Evolutionary conservation across 2,888 invertebrate species (phyloP), one percentile per base, ranked within the genome.

Genomic region (Lepidocyrtoides sp.): DNA sequence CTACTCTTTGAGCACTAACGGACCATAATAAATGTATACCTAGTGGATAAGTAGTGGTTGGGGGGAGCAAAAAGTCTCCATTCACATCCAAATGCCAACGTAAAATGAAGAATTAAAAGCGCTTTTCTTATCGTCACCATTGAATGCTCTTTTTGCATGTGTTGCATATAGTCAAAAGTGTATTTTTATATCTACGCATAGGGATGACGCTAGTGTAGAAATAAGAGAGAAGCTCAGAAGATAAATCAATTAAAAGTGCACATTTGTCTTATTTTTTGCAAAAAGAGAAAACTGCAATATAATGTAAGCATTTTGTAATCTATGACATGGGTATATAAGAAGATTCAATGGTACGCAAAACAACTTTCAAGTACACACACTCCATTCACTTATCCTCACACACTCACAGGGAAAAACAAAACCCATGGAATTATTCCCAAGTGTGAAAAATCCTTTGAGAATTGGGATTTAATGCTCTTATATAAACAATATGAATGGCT

Each of bases 241-340:
- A 86, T 86, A 86, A 86, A 86, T 86, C 86, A 86, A 86, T 86
- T 86, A 86, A 86, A 86, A 86, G 77, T 77, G 77, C 86, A 77
- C 72, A 75, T 72, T 54, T n/a, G 29, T 32, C 54, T 44, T 44
- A 51, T 57, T 57, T 63, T 63, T 29, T 54, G 54, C 54, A 75
- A 48, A 72, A 32, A 32, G 66, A 17, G 29, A 26, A 51, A 51
- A 79, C 32, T 54, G 79, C 51, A 32, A 79, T 12, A n/a, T 69
- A 41, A n/a, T 2, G 8, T 48, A 0, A 10, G 2, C 75, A 26
- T 44, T 48, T 1, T 23, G 3, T 75, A 23, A 5, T 72, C 1
- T 41, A 12, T n/a, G n/a, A n/a, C n/a, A n/a, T n/a, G n/a, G n/a
- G n/a, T n/a, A n/a, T n/a, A n/a, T n/a, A 66, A 8, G 66, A 1